Conservation (phyloP, 1,140 invertebrate species). For the Hestina assimilis region DNA sequence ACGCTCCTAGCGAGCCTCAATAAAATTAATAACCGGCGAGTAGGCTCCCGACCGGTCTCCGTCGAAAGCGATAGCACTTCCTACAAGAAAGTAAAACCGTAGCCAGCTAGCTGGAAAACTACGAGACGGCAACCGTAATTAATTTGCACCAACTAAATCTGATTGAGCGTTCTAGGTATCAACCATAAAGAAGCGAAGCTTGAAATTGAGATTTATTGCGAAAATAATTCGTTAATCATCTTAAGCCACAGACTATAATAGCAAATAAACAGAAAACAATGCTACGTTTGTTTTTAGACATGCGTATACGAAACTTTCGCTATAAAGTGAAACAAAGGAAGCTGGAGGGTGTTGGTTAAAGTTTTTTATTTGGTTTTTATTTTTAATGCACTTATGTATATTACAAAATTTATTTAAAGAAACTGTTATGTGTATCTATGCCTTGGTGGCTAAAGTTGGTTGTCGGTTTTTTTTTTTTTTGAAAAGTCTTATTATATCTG, state of each 20-base stretch:
- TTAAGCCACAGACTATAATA: not conserved
- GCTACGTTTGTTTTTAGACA: too few species aligned
- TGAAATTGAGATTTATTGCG: constrained; percentile 23
- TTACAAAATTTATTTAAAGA: too few species aligned
- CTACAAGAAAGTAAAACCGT: constrained; percentile 75
- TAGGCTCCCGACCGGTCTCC: constrained; percentile 60
- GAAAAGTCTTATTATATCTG: too few species aligned
- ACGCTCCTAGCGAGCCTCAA: constrained; percentile 29
- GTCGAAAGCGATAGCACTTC: constrained; percentile 74
- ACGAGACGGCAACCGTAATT: constrained; percentile 28
- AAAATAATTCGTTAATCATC: constrained; percentile 23
- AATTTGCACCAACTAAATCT: constrained; percentile 24
- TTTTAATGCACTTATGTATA: too few species aligned
- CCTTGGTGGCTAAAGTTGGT: too few species aligned
- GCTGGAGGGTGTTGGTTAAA: too few species aligned
- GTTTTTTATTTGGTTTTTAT: too few species aligned
- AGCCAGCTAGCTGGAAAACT: constrained; percentile 60
- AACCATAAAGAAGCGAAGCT: constrained; percentile 1
- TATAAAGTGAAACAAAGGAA: too few species aligned
- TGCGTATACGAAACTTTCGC: too few species aligned
- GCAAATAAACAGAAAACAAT: not conserved
- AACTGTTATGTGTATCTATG: too few species aligned
- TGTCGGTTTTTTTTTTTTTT: too few species aligned
- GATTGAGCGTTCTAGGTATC: constrained; percentile 13
- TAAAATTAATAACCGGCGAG: constrained; percentile 46